Conservation (phyloP, 1,140 invertebrate species). For the Pentalonia nigronervosa region DNA sequence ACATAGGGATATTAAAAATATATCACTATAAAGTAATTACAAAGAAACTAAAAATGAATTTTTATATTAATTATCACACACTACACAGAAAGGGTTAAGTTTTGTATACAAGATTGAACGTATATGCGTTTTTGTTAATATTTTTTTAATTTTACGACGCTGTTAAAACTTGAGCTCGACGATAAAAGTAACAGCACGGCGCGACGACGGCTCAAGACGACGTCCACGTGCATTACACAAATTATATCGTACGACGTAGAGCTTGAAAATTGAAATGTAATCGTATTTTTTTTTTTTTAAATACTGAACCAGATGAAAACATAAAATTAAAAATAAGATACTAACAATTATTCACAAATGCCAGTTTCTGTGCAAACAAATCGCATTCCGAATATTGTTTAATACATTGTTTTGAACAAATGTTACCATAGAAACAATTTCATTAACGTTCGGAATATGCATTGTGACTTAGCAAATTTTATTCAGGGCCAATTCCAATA, state of each 20-base stretch:
- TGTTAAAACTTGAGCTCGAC: conserved; percentile 49
- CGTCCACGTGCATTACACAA: conserved; percentile 45
- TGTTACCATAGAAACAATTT: not conserved
- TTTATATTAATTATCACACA: conserved; percentile 14
- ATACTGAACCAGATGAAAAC: conserved; percentile 18
- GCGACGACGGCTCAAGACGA: not conserved
- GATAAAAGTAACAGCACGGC: conserved; percentile 52
- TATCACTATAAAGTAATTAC: not conserved
- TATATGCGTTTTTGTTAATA: not conserved
- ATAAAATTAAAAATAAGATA: not conserved
- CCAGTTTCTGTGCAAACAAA: not conserved
- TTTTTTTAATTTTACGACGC: conserved; percentile 55
- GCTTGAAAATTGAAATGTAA: conserved; percentile 38
- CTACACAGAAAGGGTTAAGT: not conserved
- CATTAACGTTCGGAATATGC: not conserved
- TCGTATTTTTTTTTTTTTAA: not conserved
- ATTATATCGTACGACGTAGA: not conserved
- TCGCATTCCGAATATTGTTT: not conserved
- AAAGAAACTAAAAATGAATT: conserved; percentile 17
- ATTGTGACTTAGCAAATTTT: not conserved
- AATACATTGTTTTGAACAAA: not conserved
- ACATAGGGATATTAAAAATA: not conserved
- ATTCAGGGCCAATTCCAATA: too few relatives aligned
- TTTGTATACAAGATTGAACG: not conserved
- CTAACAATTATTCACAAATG: not conserved